phyloP scores from a whole-genome alignment of 2,888 invertebrate species.

The Idaea dimidiata region DNA sequence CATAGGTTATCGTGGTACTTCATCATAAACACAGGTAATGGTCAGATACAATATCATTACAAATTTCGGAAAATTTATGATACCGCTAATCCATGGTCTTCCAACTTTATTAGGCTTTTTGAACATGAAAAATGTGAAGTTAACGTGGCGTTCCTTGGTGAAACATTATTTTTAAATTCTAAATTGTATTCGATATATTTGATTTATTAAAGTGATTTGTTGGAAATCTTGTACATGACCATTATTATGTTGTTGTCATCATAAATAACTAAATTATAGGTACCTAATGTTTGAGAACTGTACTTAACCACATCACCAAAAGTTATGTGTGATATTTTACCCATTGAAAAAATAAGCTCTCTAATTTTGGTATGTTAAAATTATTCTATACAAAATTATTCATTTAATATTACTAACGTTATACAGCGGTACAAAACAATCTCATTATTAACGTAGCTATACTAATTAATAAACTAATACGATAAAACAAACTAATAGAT shows the following conservation, averaged over 20 bases:
- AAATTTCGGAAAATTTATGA: conserved; percentile 30
- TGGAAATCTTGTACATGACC: conserved; percentile 48
- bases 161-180: conserved; percentile 16
- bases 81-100: conserved; percentile 54
- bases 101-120: conserved; percentile 52
- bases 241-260: conserved; percentile 56
- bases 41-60: conserved; percentile 48
- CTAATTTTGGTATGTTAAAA: conserved; percentile 45
- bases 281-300: conserved; percentile 47
- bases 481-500: conserved; percentile 9
- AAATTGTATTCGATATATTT: conserved; percentile 15
- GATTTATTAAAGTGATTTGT: conserved; percentile 19
- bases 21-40: conserved; percentile 58
- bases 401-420: conserved; percentile 20
- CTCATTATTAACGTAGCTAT: conserved; percentile 21
- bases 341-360: conserved; percentile 59
- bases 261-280: conserved; percentile 28
- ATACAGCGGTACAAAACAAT: conserved; percentile 27
- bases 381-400: conserved; percentile 22
- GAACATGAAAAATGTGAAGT: conserved; percentile 31
- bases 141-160: conserved; percentile 12
- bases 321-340: conserved; percentile 73
- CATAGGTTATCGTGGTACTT: conserved; percentile 53
- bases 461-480: conserved; percentile 11
- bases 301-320: conserved; percentile 75